phyloP scores from a whole-genome alignment of 2,888 invertebrate species.

The Apeira syringaria region DNA sequence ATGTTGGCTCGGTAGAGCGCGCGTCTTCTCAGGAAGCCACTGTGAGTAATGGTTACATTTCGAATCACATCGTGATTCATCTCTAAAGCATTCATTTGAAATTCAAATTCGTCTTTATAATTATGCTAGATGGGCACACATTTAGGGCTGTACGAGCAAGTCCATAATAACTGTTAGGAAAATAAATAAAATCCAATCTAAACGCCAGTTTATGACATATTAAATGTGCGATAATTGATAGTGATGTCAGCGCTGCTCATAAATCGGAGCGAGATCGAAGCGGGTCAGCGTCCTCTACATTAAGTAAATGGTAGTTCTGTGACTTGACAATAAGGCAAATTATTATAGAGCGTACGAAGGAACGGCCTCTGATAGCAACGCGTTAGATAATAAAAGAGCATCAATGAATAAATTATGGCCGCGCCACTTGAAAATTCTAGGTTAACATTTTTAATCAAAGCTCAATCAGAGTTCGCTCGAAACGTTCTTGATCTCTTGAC shows the following conservation, averaged over 20 bases:
- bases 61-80: conserved; percentile 46
- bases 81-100: conserved; percentile 40
- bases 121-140: conserved; percentile 7
- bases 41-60: conserved; percentile 35
- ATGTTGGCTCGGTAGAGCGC: conserved; percentile 1
- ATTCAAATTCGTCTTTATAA: conserved; percentile 36
- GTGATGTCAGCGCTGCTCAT: conserved; percentile 44
- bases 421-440: conserved; percentile 21
- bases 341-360: conserved; percentile 45
- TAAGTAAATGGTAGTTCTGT: conserved; percentile 51
- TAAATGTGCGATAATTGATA: conserved; percentile 38
- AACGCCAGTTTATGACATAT: conserved; percentile 24
- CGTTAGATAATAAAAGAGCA: conserved; percentile 37
- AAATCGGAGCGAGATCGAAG: conserved; percentile 56
- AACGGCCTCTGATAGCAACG: conserved; percentile 42
- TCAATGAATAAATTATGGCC: conserved; percentile 33
- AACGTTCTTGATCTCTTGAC: conserved; percentile 26
- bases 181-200: conserved; percentile 28
- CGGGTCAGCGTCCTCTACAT: conserved; percentile 67
- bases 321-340: conserved; percentile 63
- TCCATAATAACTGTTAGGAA: conserved; percentile 28
- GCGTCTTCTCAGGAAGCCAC: conserved; percentile 22
- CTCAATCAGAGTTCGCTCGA: conserved; percentile 26
- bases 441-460: conserved; percentile 18
- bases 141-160: conserved; percentile 9